Evolutionary conservation across 2,797 vertebrate genomes (phyloP), one percentile per base, ranked within the genome.

Genomic region (Neosalanx taihuensis): DNA sequence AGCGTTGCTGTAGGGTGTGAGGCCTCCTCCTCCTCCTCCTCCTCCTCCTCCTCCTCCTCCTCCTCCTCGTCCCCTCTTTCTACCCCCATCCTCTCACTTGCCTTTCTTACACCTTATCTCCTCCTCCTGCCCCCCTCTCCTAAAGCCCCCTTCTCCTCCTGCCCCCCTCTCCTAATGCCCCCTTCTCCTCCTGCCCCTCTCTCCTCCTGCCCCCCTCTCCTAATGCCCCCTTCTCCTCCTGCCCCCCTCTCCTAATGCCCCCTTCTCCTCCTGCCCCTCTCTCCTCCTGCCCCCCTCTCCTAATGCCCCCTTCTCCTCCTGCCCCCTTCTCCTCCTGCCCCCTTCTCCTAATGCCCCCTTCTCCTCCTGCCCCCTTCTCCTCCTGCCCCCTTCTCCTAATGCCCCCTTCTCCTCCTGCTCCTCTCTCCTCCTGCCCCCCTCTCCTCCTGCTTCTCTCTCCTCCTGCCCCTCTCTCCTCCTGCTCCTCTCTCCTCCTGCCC

Each of bases 1-100:
- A 79, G 76, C 77, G 71, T 71, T 81, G 75, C 65, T 76, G 72
- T 46, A 75, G 12, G 67, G 26, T 1, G 59, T 64, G 18, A n/a
- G 30, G 73, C 81, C 41, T 81, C 73, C 79, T 79, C 56, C 75
- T 26, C 53, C 81, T 76, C 3, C 7, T 49, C 70, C 63, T 68
- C 71, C 83, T 83, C 67, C 69, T n/a, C 71, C 73, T 71, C 67
- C 65, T 57, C 53, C 1, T 46, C 41, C 23, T 61, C 67, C 69
- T n/a, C 71, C 73, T 71, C 67, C 65, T 57, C 53, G 5, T 46
- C 41, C 23, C 23, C 23, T 26, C 23, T 26, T 26, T 26, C 23
- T 26, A 26, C 23, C 23, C 23, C 23, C 33, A 35, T 6, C 33
- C 33, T 35, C 33, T 6, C 6, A 2, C 33, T 35, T 35, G 23